Evolutionary conservation across 2,797 vertebrate genomes (phyloP).

Genomic region (Sarcophilus harrisii): DNA sequence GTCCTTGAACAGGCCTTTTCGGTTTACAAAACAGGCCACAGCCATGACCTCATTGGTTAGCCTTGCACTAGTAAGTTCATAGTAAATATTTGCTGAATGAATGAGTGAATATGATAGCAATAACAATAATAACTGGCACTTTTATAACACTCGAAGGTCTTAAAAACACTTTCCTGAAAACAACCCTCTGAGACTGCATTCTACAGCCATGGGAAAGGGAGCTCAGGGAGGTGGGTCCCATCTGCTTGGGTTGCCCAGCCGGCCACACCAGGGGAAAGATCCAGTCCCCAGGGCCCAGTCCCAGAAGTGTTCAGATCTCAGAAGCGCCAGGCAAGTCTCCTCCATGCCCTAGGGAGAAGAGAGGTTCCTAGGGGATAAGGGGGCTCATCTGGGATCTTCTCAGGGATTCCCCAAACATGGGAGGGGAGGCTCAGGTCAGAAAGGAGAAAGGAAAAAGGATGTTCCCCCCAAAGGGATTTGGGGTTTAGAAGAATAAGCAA

Average conservation of each 20-base stretch:
- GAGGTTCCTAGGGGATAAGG: background rate
- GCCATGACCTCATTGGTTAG: background rate
- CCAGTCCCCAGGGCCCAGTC: background rate
- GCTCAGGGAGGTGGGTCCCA: background rate
- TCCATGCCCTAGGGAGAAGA: background rate
- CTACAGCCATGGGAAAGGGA: background rate
- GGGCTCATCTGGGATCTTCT: background rate
- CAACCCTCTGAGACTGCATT: background rate
- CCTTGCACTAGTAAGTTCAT: background rate
- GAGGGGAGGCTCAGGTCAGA: background rate
- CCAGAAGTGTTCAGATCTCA: background rate
- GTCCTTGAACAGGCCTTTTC: background rate
- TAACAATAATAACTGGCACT: background rate
- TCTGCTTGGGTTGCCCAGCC: background rate
- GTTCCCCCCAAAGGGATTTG: background rate
- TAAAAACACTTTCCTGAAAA: background rate
- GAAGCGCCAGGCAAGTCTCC: background rate
- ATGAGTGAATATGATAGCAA: background rate
- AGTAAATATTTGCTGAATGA: constrained; percentile 4
- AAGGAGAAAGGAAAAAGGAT: background rate
- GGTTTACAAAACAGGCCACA: background rate
- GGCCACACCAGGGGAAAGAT: background rate
- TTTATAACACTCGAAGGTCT: background rate
- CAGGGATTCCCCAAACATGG: background rate
- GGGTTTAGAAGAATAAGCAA: background rate